Evolutionary conservation across 1,140 invertebrate genomes (phyloP).

Genomic region (Meloidogyne chitwoodi): DNA sequence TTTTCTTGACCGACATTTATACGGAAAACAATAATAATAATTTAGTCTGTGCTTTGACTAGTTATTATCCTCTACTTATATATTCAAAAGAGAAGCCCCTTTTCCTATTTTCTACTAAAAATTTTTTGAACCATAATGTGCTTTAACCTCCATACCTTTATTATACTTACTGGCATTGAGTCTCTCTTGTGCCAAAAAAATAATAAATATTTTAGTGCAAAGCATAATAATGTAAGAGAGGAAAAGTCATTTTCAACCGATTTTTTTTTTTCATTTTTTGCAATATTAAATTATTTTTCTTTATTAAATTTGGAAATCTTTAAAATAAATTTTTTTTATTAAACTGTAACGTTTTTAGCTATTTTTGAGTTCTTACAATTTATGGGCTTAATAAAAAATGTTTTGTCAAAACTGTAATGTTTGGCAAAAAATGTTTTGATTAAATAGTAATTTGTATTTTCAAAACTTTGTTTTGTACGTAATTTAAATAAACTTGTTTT

Average conservation of each 20-base stretch:
- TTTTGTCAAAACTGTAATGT: neutral
- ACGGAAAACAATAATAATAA: neutral
- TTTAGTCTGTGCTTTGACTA: neutral
- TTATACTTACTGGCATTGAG: neutral
- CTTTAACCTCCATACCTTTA: neutral
- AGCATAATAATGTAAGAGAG: neutral
- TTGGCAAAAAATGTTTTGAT: neutral
- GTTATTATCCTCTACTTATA: neutral
- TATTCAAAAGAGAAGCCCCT: neutral
- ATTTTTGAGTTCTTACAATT: too few relatives aligned
- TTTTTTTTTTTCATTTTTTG: neutral
- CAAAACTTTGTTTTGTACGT: too few relatives aligned
- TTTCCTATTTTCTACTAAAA: neutral
- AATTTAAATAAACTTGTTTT: too few relatives aligned
- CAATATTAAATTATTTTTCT: neutral
- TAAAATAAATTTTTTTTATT: neutral
- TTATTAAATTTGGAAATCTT: neutral
- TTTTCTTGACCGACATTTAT: too few relatives aligned
- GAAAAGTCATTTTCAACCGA: neutral
- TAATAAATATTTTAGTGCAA: neutral
- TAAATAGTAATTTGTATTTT: too few relatives aligned
- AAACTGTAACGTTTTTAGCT: neutral
- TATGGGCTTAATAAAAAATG: too few relatives aligned
- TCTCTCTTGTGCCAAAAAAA: neutral
- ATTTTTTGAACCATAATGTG: neutral